phyloP scores from a whole-genome alignment of 2,113 vertebrate species.

The Deroptyus accipitrinus region DNA sequence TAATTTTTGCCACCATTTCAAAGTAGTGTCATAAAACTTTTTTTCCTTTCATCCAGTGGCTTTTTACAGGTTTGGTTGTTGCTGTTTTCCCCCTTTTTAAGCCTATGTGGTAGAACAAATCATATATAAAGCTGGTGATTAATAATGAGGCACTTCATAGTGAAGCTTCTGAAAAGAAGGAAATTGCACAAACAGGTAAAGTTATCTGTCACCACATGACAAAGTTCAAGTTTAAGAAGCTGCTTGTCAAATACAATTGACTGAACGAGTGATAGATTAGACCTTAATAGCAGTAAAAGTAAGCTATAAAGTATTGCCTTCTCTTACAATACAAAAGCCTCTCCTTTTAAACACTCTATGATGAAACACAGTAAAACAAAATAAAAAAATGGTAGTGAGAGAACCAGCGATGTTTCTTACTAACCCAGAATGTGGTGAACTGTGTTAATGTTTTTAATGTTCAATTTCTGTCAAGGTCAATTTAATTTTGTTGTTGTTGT shows the following conservation, averaged over 20 bases:
- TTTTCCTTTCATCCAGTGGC: neutral
- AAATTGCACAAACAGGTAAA: constrained; percentile 77
- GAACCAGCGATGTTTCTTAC: neutral
- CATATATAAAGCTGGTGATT: constrained; percentile 72
- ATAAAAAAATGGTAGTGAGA: constrained; percentile 24
- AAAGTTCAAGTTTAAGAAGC: constrained; percentile 81
- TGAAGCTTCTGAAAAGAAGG: constrained; percentile 65
- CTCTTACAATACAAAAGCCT: constrained; percentile 71
- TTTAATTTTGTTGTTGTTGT: constrained; percentile 8
- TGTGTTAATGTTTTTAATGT: neutral
- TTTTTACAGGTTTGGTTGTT: neutral
- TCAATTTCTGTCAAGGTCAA: constrained; percentile 21
- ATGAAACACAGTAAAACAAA: constrained; percentile 55
- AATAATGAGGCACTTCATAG: constrained; percentile 73
- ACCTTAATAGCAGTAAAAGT: constrained; percentile 76
- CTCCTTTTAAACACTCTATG: constrained; percentile 41
- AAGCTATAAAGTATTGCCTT: constrained; percentile 73
- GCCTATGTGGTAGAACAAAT: constrained; percentile 64
- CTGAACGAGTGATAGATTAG: constrained; percentile 79
- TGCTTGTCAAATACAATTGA: constrained; percentile 77
- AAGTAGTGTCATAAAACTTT: neutral
- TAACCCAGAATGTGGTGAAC: neutral
- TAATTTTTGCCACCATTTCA: neutral
- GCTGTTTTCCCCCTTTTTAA: neutral
- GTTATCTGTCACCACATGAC: constrained; percentile 78